A percentile compares a stretch with the other conserved stretches of the same genome.
These are phyloP conservation scores for Camponotus fellah DNA, from an alignment of 2,888 invertebrate genomes.

Conservation along the genomic window DNA sequence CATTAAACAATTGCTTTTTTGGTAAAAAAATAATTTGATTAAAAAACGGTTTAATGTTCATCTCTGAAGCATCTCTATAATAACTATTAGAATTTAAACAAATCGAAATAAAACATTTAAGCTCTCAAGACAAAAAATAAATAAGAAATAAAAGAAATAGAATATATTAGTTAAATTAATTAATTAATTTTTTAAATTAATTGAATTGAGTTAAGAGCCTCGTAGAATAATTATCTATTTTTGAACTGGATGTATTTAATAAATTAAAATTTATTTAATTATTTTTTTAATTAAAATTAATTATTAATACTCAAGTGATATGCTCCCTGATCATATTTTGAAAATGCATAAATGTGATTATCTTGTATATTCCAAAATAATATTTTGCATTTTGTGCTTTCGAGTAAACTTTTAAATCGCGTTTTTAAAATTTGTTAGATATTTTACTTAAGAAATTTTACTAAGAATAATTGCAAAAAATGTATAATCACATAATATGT, in stretches of 20 bases:
- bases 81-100: not conserved
- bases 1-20: not conserved
- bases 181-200: not conserved
- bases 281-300: not conserved
- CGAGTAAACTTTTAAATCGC: slow-evolving; percentile 65
- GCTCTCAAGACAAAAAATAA: no score
- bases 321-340: slow-evolving; percentile 79
- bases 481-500: not conserved
- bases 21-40: not conserved
- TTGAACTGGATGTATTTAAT: not conserved
- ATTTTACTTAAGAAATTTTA: slow-evolving; percentile 61
- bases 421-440: slow-evolving; percentile 74
- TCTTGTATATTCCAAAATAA: slow-evolving; percentile 62
- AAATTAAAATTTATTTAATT: slow-evolving; percentile 15
- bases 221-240: not conserved
- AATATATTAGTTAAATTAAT: not conserved
- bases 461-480: slow-evolving; percentile 49
- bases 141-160: not conserved
- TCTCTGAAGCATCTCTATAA: not conserved
- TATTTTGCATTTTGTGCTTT: slow-evolving; percentile 62
- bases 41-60: not conserved
- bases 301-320: slow-evolving; percentile 77
- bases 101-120: not conserved
- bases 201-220: not conserved
- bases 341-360: slow-evolving; percentile 79